These are phyloP conservation scores for Drosophila barbarae DNA, from an alignment of 2,888 invertebrate genomes.

Conservation along the genomic window DNA sequence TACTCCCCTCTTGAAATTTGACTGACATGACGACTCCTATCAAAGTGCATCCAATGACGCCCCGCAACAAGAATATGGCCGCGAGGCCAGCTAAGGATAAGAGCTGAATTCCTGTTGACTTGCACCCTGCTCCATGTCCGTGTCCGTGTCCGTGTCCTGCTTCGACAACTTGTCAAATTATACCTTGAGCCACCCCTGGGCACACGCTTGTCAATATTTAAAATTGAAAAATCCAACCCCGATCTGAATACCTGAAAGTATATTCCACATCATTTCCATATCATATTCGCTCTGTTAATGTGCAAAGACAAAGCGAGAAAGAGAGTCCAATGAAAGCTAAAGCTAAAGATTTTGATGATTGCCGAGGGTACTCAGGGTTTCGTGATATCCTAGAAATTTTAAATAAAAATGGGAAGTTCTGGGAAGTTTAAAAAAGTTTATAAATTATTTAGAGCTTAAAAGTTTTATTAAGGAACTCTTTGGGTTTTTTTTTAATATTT, in stretches of 20 bases:
- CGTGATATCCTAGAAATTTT: not conserved
- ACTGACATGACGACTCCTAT: slow-evolving; percentile 46
- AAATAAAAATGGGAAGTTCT: too few relatives aligned
- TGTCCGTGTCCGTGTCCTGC: slow-evolving; percentile 45
- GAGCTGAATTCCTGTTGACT: slow-evolving; percentile 49
- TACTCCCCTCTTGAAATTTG: slow-evolving; percentile 7
- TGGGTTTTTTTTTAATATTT: not conserved
- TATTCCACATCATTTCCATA: slow-evolving; percentile 72
- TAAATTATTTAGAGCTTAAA: not conserved
- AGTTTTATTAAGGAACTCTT: not conserved
- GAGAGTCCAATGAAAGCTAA: slow-evolving; percentile 58
- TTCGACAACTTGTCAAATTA: slow-evolving; percentile 73
- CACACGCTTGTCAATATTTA: slow-evolving; percentile 46
- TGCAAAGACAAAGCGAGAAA: slow-evolving; percentile 36
- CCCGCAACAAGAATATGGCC: slow-evolving; percentile 50
- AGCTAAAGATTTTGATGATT: slow-evolving; percentile 8
- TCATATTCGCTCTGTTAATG: slow-evolving; percentile 64
- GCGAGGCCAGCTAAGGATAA: slow-evolving; percentile 20
- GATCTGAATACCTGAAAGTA: slow-evolving; percentile 5
- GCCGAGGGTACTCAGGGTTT: not conserved
- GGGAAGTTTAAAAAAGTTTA: not conserved
- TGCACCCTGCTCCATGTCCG: slow-evolving; percentile 38
- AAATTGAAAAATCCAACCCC: slow-evolving; percentile 47
- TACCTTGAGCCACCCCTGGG: slow-evolving; percentile 53
- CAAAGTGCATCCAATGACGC: slow-evolving; percentile 68